Percentiles rank a stretch among this genome's conserved stretches.
These are phyloP conservation scores for Pogonomyrmex californicus DNA, from an alignment of 1,140 invertebrate genomes.

Conservation along the genomic window DNA sequence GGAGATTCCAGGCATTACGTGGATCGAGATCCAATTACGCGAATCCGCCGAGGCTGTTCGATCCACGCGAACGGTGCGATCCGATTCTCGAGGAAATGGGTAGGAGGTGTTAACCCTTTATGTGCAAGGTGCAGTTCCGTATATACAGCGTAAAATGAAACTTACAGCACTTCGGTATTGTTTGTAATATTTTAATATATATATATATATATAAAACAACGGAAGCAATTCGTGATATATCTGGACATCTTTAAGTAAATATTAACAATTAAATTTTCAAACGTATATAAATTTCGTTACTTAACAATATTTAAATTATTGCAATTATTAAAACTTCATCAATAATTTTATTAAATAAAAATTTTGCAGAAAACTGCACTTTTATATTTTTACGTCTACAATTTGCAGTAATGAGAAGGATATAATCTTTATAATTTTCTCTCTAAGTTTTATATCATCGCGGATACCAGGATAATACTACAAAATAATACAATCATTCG, in stretches of 20 bases:
- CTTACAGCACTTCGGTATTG: neutral
- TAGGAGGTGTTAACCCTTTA: slow-evolving; percentile 62
- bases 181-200: slow-evolving; percentile 9
- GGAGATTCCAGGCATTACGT: slow-evolving; percentile 55
- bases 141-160: neutral
- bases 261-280: neutral
- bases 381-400: neutral
- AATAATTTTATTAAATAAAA: neutral
- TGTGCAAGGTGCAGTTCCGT: slow-evolving; percentile 55
- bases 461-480: neutral
- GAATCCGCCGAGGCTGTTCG: slow-evolving; percentile 44
- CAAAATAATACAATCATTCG: slow-evolving; percentile 9
- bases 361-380: too few species aligned
- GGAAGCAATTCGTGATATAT: neutral
- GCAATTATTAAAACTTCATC: neutral
- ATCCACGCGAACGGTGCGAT: slow-evolving; percentile 50
- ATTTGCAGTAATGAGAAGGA: neutral
- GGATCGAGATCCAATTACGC: slow-evolving; percentile 65
- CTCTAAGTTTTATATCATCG: neutral
- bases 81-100: slow-evolving; percentile 41
- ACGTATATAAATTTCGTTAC: neutral
- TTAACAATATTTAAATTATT: neutral
- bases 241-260: neutral
- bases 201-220: neutral
- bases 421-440: neutral